These are phyloP conservation scores for Mobula hypostoma DNA, from an alignment of 2,113 vertebrate species.

Conservation along the genomic window DNA sequence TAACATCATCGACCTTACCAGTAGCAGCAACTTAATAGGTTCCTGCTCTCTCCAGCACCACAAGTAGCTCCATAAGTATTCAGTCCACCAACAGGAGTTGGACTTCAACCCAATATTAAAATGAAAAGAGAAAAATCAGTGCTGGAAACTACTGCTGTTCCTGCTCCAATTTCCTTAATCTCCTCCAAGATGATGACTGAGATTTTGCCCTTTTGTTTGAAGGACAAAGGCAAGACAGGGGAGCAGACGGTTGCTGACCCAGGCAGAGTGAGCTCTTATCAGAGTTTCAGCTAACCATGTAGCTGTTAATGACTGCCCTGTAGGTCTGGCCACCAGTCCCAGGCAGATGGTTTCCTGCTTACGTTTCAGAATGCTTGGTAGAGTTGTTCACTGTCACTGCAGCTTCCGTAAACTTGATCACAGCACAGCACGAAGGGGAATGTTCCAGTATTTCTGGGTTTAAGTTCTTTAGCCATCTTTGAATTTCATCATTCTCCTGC, in stretches of 20 bases:
- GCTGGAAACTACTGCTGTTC: background rate
- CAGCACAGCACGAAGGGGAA: background rate
- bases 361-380: background rate
- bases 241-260: background rate
- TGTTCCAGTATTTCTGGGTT: background rate
- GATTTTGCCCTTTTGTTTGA: background rate
- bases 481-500: background rate
- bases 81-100: background rate
- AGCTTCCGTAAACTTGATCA: background rate
- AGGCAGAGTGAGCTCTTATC: slow-evolving; percentile 2
- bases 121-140: background rate
- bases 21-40: background rate
- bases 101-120: background rate
- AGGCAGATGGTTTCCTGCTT: slow-evolving; percentile 34
- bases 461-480: background rate
- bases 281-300: slow-evolving; percentile 11
- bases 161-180: background rate
- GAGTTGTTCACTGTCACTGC: background rate
- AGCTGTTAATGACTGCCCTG: slow-evolving; percentile 32
- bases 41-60: too few species aligned
- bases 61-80: background rate
- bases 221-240: background rate
- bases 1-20: background rate
- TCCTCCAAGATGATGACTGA: background rate
- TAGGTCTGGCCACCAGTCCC: slow-evolving; percentile 3